Percentiles rank a stretch among this genome's conserved stretches.
Evolutionary conservation across 2,797 vertebrate genomes (phyloP).

Genomic region (Odontamblyopus rebecca): DNA sequence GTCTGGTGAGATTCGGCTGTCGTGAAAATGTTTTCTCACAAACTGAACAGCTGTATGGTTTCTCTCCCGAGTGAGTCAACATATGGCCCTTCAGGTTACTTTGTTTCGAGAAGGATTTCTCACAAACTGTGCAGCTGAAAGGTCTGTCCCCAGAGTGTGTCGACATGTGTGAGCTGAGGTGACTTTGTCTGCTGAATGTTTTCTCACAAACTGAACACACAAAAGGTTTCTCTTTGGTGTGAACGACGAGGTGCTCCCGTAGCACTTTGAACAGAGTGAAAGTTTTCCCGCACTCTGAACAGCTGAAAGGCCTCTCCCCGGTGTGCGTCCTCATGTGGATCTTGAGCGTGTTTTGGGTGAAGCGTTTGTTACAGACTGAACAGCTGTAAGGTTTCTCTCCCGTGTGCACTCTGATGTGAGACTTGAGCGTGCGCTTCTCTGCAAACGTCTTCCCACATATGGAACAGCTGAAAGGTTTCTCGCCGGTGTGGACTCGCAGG

Average conservation of each 20-base stretch:
- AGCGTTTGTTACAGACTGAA: constrained; percentile 3
- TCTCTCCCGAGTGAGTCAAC: not conserved
- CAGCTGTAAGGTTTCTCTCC: constrained; percentile 2
- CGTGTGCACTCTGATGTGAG: not conserved
- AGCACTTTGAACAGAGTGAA: not conserved
- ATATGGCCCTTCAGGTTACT: not conserved
- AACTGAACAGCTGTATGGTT: not conserved
- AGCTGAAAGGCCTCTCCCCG: not conserved
- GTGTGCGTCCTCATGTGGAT: constrained; percentile 5
- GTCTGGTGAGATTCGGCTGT: not conserved
- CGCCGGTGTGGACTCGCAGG: not conserved
- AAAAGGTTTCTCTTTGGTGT: constrained; percentile 1
- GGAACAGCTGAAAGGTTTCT: constrained; percentile 5
- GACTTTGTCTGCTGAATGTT: not conserved
- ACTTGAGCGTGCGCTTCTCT: not conserved
- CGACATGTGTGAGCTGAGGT: not conserved
- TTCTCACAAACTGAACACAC: constrained; percentile 1
- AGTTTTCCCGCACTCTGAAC: not conserved
- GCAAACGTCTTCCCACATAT: not conserved
- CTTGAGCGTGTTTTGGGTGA: not conserved
- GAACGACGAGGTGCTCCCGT: not conserved
- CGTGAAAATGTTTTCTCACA: constrained; percentile 2
- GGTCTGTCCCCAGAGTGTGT: not conserved
- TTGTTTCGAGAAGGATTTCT: not conserved
- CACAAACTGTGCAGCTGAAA: constrained; percentile 4